Conservation (phyloP, 2,888 invertebrate species). For the Cerceris rybyensis region DNA sequence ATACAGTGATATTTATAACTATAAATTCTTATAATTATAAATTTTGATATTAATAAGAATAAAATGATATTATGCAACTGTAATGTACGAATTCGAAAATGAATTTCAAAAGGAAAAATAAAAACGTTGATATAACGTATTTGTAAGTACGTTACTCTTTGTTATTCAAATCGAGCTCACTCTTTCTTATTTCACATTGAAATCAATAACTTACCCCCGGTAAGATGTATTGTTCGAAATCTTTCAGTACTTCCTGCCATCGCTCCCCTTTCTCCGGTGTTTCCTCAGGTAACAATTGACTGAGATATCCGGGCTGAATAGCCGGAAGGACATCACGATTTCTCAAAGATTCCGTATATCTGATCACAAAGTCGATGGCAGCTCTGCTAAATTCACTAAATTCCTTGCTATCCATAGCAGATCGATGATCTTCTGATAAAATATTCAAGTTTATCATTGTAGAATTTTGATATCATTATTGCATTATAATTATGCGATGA, state of each 20-base stretch:
- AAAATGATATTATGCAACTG: too few relatives aligned
- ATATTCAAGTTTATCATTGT: not conserved
- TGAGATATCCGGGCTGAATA: constrained; percentile 94
- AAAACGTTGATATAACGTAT: too few relatives aligned
- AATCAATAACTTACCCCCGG: constrained; percentile 87
- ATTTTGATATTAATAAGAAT: too few relatives aligned
- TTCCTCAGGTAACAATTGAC: constrained; percentile 89
- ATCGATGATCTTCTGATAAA: constrained; percentile 3
- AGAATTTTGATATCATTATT: not conserved
- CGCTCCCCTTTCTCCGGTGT: constrained; percentile 91
- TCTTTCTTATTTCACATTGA: not conserved
- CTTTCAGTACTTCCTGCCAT: constrained; percentile 93
- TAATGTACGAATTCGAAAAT: too few relatives aligned
- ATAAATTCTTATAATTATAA: too few relatives aligned
- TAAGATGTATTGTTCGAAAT: constrained; percentile 93
- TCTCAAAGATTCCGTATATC: constrained; percentile 93
- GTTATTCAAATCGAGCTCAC: too few relatives aligned
- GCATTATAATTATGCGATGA: too few relatives aligned
- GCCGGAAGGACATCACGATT: constrained; percentile 90
- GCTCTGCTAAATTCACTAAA: constrained; percentile 93
- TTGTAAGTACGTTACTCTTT: too few relatives aligned
- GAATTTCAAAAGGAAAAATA: too few relatives aligned
- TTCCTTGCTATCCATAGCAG: constrained; percentile 88
- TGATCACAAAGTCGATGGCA: constrained; percentile 94
- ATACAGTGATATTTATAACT: too few relatives aligned